A percentile compares a stretch with the other conserved stretches of the same genome.
These are phyloP conservation scores for Hiodon alosoides DNA, from an alignment of 2,113 vertebrate genomes.

Conservation along the genomic window DNA sequence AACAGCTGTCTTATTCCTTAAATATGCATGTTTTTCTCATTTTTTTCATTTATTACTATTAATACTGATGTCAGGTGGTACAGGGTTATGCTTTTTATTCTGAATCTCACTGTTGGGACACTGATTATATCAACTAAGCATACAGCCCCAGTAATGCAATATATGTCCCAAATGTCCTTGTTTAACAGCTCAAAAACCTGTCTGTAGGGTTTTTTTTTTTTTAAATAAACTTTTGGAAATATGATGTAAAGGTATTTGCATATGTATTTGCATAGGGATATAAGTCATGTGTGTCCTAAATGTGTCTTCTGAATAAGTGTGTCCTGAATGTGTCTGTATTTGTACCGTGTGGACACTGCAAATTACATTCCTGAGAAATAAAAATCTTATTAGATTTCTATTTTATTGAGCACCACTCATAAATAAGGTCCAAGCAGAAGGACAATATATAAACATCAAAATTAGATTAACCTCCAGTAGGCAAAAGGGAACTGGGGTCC, in stretches of 20 bases:
- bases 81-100: not conserved
- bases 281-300: conserved; percentile 43
- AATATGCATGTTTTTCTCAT: no score
- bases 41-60: no score
- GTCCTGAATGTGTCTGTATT: conserved; percentile 25
- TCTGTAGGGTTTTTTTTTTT: conserved; percentile 15
- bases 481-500: no score
- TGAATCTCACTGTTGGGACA: not conserved
- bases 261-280: conserved; percentile 45
- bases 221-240: conserved; percentile 11
- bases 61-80: no score
- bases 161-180: not conserved
- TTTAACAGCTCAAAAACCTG: conserved; percentile 1
- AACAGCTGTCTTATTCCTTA: not conserved
- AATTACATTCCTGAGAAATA: not conserved
- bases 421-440: not conserved
- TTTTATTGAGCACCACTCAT: not conserved
- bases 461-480: no score
- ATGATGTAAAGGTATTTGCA: conserved; percentile 38
- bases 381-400: not conserved
- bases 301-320: conserved; percentile 34
- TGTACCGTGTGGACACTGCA: not conserved
- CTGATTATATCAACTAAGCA: not conserved
- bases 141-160: not conserved
- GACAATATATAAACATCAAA: not conserved